Evolutionary conservation across 1,140 invertebrate species (phyloP).

Genomic region (Sitobion miscanthi): DNA sequence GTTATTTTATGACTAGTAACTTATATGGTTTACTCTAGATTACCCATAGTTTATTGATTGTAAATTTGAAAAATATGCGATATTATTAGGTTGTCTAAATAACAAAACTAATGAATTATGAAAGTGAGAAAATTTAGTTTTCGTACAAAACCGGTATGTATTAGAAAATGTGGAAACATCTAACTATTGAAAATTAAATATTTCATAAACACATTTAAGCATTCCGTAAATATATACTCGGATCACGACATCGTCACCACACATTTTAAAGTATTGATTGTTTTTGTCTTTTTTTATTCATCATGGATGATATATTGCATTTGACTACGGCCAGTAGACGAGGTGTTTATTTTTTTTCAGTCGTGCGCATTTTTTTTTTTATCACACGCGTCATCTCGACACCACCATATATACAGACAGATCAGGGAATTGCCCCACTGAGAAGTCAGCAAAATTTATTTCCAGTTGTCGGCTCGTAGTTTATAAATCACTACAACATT

Average conservation of each 20-base stretch:
- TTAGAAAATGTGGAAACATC: background rate
- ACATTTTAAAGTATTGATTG: background rate
- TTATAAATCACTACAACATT: background rate
- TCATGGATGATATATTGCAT: background rate
- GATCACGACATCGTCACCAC: background rate
- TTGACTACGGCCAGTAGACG: background rate
- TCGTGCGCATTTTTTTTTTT: background rate
- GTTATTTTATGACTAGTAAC: background rate
- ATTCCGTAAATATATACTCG: background rate
- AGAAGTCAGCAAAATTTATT: slow-evolving; percentile 1
- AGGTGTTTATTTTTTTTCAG: background rate
- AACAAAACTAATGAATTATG: background rate
- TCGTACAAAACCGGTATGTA: background rate
- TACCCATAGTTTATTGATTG: background rate
- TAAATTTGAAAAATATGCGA: background rate
- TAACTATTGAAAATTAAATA: background rate
- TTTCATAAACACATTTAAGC: background rate
- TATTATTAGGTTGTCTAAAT: background rate
- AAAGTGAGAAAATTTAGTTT: background rate
- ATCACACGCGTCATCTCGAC: background rate
- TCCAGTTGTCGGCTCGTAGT: background rate
- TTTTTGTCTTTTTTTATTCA: background rate
- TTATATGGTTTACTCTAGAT: background rate
- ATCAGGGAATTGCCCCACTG: background rate
- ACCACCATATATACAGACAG: background rate